These are phyloP conservation scores for Pristionchus arcanus DNA, from an alignment of 2,888 invertebrate species.

Conservation along the genomic window DNA sequence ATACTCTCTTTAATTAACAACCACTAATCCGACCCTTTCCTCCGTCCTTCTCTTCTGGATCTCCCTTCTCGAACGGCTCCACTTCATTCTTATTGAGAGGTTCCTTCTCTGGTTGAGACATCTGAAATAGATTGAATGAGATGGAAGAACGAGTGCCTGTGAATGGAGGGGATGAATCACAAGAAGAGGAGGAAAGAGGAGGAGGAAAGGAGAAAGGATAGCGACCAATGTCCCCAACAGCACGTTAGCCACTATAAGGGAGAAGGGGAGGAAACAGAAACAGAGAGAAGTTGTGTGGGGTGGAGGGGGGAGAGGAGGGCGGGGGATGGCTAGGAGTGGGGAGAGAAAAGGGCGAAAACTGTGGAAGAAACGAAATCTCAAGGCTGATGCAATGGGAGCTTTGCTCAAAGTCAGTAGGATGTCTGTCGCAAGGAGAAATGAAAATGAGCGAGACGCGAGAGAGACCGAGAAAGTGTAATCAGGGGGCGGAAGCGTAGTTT, in stretches of 20 bases:
- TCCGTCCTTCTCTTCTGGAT: conserved; percentile 18
- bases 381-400: conserved; percentile 29
- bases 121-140: conserved; percentile 21
- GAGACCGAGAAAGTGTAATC: conserved; percentile 15
- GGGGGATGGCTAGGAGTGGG: background rate
- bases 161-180: conserved; percentile 22
- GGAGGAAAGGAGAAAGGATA: background rate
- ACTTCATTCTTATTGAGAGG: conserved; percentile 45
- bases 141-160: background rate
- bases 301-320: background rate
- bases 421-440: conserved; percentile 1
- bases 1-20: background rate
- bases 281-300: conserved; percentile 5
- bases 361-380: conserved; percentile 17
- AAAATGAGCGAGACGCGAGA: conserved; percentile 1
- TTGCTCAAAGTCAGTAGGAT: conserved; percentile 18
- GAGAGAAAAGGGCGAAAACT: conserved; percentile 14
- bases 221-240: background rate
- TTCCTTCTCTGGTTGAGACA: conserved; percentile 33
- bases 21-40: conserved; percentile 43
- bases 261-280: background rate
- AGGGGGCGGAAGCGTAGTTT: conserved; percentile 20
- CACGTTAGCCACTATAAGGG: background rate
- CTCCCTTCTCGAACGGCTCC: conserved; percentile 48
- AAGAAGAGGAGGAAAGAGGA: background rate